Conservation (phyloP, 2,888 invertebrate genomes). For the Azorinus chamasolen region DNA sequence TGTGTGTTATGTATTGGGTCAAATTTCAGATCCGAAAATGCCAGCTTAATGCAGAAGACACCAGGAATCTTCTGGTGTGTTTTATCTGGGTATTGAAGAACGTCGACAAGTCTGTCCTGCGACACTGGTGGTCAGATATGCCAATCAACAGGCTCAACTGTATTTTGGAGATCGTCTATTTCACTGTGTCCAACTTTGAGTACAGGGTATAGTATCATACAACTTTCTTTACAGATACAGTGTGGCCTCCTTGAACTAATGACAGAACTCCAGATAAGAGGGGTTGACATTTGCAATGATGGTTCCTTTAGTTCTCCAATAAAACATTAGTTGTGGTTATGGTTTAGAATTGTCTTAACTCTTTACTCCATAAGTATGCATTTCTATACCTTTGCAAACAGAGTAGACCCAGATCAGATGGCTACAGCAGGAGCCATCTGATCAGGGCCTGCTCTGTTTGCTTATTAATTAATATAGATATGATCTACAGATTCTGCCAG, state of each 20-base stretch:
- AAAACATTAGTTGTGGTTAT: too few species aligned
- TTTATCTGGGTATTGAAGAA: conserved; percentile 96
- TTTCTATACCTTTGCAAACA: too few species aligned
- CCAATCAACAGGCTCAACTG: conserved; percentile 92
- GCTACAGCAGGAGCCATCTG: too few species aligned
- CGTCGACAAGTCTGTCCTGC: conserved; percentile 91
- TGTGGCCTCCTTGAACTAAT: neutral
- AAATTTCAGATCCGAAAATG: conserved; percentile 88
- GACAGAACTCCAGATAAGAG: neutral
- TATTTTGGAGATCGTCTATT: conserved; percentile 94
- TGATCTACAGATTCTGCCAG: too few species aligned
- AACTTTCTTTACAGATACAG: neutral
- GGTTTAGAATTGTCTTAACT: too few species aligned
- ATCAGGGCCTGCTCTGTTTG: too few species aligned
- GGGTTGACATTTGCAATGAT: too few species aligned
- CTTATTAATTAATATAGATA: too few species aligned
- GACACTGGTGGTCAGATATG: conserved; percentile 93
- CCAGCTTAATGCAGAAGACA: conserved; percentile 92
- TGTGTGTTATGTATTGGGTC: too few species aligned
- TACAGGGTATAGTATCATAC: conserved; percentile 89
- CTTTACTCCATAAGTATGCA: too few species aligned
- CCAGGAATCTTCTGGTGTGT: conserved; percentile 94
- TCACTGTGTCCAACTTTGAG: conserved; percentile 96
- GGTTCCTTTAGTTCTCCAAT: too few species aligned
- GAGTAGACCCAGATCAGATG: too few species aligned